Conservation (phyloP, 2,113 vertebrate genomes). For the Oreotrochilus melanogaster region DNA sequence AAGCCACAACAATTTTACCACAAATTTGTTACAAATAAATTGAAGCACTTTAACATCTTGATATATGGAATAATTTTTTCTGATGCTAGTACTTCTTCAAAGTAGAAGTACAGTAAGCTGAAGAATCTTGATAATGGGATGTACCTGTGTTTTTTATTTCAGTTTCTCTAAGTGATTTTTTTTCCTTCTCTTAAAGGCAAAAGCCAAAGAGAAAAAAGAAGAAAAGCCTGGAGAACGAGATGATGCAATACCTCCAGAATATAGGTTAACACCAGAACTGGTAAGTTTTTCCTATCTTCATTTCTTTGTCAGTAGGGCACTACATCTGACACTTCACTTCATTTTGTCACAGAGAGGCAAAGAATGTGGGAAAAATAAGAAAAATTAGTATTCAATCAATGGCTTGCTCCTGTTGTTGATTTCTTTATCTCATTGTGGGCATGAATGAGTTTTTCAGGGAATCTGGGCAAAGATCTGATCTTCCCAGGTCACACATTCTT, state of each 20-base stretch:
- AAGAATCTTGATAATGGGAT: background rate
- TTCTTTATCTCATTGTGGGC: background rate
- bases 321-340: background rate
- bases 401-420: background rate
- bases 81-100: background rate
- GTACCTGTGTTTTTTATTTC: background rate
- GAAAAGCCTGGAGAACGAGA: constrained; percentile 76
- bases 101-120: too few species aligned
- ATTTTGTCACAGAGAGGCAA: background rate
- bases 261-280: constrained; percentile 64
- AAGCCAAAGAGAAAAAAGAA: constrained; percentile 77
- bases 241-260: constrained; percentile 72
- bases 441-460: background rate
- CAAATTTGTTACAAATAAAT: background rate
- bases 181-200: constrained; percentile 57
- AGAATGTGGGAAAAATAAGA: fast-evolving
- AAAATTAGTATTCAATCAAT: background rate
- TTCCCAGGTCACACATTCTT: background rate
- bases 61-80: background rate
- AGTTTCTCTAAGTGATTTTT: background rate
- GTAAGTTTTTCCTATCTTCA: constrained; percentile 23
- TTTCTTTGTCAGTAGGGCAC: background rate
- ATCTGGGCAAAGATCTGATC: background rate
- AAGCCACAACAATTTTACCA: background rate
- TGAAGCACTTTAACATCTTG: background rate